These are phyloP conservation scores for Gryon sp. DNA, from an alignment of 1,140 invertebrate genomes.

Conservation along the genomic window DNA sequence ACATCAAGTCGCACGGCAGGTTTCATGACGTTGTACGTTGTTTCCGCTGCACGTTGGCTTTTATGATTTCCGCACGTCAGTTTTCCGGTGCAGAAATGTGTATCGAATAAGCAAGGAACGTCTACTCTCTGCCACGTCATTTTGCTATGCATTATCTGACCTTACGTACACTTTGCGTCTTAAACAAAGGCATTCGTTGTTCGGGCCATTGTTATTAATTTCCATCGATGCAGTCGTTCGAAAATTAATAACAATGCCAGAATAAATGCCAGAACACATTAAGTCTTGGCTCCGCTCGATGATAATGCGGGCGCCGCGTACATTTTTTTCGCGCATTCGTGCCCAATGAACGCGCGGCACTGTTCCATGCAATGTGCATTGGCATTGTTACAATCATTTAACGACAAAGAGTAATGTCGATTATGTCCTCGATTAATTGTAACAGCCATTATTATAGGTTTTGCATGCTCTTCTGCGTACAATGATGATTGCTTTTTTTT, in stretches of 20 bases:
- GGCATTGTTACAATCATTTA: conserved; percentile 9
- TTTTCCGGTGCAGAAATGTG: conserved; percentile 60
- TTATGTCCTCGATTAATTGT: conserved; percentile 46
- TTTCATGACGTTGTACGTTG: conserved; percentile 33
- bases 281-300: too few relatives aligned
- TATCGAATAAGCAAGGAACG: conserved; percentile 21
- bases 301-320: conserved; percentile 30
- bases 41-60: conserved; percentile 45
- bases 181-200: conserved; percentile 65
- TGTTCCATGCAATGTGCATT: conserved; percentile 22
- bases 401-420: conserved; percentile 31
- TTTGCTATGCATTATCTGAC: conserved; percentile 62
- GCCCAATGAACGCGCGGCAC: conserved; percentile 12
- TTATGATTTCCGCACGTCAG: conserved; percentile 43
- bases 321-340: conserved; percentile 31
- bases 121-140: conserved; percentile 59
- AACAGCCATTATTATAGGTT: conserved; percentile 30
- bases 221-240: conserved; percentile 43
- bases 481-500: background rate
- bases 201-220: conserved; percentile 67
- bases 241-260: too few relatives aligned
- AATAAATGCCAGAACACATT: too few relatives aligned
- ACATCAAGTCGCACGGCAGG: conserved; percentile 55
- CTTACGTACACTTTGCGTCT: conserved; percentile 57
- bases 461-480: too few relatives aligned